phyloP scores from a whole-genome alignment of 1,140 invertebrate species.

The Solenopsis fugax region DNA sequence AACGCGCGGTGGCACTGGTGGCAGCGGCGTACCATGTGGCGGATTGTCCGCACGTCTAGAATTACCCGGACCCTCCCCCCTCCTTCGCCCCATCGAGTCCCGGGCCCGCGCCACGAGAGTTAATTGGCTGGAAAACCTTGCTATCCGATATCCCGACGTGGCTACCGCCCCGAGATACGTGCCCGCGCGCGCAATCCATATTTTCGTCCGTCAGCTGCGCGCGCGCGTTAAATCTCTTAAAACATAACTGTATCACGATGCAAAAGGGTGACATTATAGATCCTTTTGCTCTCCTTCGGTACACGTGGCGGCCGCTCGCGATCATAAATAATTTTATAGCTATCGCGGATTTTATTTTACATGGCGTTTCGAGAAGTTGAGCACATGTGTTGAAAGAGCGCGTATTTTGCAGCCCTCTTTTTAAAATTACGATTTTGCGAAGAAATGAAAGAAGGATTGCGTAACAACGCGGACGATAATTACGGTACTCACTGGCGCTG shows the following conservation, averaged over 20 bases:
- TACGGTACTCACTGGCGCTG: background rate
- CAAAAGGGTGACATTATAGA: background rate
- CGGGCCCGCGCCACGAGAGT: slow-evolving; percentile 76
- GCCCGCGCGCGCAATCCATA: slow-evolving; percentile 80
- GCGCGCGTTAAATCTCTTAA: background rate
- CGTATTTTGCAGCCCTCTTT: background rate
- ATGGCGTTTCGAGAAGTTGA: background rate
- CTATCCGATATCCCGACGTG: slow-evolving; percentile 83
- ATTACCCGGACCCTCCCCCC: slow-evolving; percentile 76
- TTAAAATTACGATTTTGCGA: background rate
- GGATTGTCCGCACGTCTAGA: slow-evolving; percentile 79
- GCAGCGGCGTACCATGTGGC: slow-evolving; percentile 71
- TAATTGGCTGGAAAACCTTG: slow-evolving; percentile 86
- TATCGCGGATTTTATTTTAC: background rate
- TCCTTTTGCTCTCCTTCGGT: slow-evolving; percentile 2
- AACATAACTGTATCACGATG: slow-evolving; percentile 18
- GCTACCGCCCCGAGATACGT: slow-evolving; percentile 83
- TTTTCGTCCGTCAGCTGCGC: slow-evolving; percentile 78
- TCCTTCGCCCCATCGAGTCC: slow-evolving; percentile 24
- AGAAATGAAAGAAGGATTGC: background rate
- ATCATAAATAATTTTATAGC: slow-evolving; percentile 15
- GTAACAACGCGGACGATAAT: background rate
- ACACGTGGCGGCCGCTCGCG: background rate
- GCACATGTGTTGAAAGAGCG: background rate
- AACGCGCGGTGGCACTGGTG: background rate